These are phyloP conservation scores for Tribolium castaneum DNA, from an alignment of 1,140 invertebrate genomes.

Conservation along the genomic window DNA sequence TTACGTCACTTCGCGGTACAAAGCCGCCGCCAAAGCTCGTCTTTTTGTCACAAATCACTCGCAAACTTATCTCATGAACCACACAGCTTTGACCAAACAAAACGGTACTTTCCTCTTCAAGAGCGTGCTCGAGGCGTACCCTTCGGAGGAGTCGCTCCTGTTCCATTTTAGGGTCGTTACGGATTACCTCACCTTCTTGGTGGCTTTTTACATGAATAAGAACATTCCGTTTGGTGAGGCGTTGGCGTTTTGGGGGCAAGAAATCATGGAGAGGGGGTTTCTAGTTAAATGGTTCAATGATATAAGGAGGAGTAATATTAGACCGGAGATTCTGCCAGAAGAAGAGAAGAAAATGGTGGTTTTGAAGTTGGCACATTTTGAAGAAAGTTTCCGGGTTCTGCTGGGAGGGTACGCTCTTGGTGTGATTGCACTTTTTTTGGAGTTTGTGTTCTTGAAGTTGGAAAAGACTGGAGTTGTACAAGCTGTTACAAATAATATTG, in stretches of 20 bases:
- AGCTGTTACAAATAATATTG: neutral
- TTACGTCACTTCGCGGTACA: neutral
- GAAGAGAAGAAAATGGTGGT: constrained; percentile 14
- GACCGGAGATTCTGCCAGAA: neutral
- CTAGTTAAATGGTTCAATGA: constrained; percentile 20
- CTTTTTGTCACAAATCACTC: neutral
- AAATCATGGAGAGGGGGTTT: constrained; percentile 28
- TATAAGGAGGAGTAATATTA: neutral
- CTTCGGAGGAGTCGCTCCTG: neutral
- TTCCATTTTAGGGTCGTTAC: neutral
- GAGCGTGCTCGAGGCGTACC: neutral
- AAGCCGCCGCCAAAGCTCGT: neutral
- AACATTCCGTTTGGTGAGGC: neutral
- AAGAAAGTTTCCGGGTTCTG: constrained; percentile 25
- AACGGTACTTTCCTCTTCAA: neutral
- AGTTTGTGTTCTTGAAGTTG: constrained; percentile 8
- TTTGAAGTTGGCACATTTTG: constrained; percentile 34
- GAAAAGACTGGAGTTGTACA: neutral
- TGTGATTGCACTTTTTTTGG: neutral
- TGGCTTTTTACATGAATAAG: neutral
- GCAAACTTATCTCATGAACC: neutral
- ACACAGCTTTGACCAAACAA: neutral
- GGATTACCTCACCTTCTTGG: constrained; percentile 1
- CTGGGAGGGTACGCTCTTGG: neutral
- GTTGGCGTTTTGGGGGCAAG: constrained; percentile 7